Conservation (phyloP, 1,140 invertebrate species). For the Calycopis cecrops region DNA sequence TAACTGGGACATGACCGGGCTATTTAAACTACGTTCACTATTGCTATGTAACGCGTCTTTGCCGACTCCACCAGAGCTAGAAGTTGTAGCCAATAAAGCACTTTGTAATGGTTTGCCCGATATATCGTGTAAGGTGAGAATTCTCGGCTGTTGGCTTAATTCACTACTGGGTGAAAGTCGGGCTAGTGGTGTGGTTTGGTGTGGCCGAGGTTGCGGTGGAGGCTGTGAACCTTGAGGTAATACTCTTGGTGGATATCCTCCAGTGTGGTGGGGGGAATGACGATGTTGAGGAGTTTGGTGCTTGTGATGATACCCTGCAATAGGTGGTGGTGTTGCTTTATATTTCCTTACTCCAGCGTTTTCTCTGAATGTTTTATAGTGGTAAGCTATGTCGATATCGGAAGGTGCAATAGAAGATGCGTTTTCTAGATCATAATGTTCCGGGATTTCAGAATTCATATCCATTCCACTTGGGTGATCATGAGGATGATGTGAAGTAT, state of each 20-base stretch:
- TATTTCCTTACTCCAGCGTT: conserved; percentile 88
- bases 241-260: conserved; percentile 81
- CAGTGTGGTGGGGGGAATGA: conserved; percentile 81
- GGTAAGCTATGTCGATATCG: conserved; percentile 97
- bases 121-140: conserved; percentile 93
- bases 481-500: conserved; percentile 79
- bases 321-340: conserved; percentile 86
- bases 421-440: conserved; percentile 98
- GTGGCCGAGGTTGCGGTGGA: conserved; percentile 79
- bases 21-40: conserved; percentile 92
- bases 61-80: conserved; percentile 88
- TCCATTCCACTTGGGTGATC: conserved; percentile 80
- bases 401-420: conserved; percentile 97
- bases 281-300: conserved; percentile 83
- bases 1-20: conserved; percentile 92
- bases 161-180: conserved; percentile 94
- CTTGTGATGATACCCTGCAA: conserved; percentile 85
- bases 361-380: conserved; percentile 94
- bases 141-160: conserved; percentile 92
- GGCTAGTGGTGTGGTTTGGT: conserved; percentile 92
- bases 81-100: conserved; percentile 90
- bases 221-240: conserved; percentile 81
- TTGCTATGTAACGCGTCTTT: conserved; percentile 90
- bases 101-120: conserved; percentile 93
- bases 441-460: conserved; percentile 89